A percentile compares a stretch with the other conserved stretches of the same genome.
Conservation (phyloP, 2,888 invertebrate species). For the Desoria tigrina region DNA sequence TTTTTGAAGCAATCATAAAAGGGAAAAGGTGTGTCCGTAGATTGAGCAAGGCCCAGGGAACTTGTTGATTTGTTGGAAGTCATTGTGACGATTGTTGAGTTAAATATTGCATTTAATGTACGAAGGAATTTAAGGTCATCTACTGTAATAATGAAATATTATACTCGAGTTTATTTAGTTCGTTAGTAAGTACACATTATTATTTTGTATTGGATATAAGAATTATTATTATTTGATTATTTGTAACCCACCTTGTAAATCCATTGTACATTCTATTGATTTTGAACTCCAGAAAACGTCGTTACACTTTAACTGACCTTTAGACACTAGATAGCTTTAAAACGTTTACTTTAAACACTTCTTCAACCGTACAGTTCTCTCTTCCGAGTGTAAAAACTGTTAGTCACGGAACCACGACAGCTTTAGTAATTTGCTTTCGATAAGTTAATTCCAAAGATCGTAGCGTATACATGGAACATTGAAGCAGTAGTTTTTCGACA, state of each 20-base stretch:
- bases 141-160: not conserved
- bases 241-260: constrained; percentile 3
- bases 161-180: constrained; percentile 1
- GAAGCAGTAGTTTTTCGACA: too few relatives aligned
- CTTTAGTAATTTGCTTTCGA: constrained; percentile 2
- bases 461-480: too few relatives aligned
- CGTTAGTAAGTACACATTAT: too few relatives aligned
- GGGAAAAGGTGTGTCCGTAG: not conserved
- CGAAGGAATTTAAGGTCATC: not conserved
- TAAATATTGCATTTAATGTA: not conserved
- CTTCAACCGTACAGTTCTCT: not conserved
- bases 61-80: too few relatives aligned
- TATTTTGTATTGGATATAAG: constrained; percentile 1
- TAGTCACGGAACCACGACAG: constrained; percentile 6
- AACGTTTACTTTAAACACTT: not conserved
- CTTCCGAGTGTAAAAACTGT: not conserved
- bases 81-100: not conserved
- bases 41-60: not conserved
- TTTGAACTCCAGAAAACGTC: not conserved
- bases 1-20: too few relatives aligned
- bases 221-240: not conserved
- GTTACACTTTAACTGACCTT: constrained; percentile 6
- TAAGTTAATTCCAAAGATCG: too few relatives aligned
- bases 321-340: constrained; percentile 1
- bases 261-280: not conserved